Base-by-base conservation (phyloP, 1,140 invertebrate genomes). In the Platyura marginata region DNA sequence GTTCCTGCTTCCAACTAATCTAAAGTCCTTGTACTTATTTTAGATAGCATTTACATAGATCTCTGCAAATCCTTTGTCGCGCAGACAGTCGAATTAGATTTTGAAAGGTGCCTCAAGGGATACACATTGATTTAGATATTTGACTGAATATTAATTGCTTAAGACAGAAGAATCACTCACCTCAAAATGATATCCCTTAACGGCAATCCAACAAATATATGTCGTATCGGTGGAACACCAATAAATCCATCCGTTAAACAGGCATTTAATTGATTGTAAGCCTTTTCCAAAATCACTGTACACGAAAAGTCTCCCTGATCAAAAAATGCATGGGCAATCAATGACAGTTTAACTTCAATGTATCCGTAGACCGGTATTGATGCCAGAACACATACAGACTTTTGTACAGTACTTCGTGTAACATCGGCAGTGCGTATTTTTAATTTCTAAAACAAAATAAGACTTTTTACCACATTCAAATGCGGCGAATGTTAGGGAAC, bases 261-360 rank as follows among this genome's bases (percentile, higher is more conserved):
- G 48, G 74, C 74, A 64, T 93, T 93, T 3, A 98, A 66, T 65
- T 95, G 91, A 53, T 80, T 77, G 63, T 83, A 97, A 34, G 91
- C 92, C 59, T 97, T 88, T 56, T 91, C 76, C 39, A 98, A 66
- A 21, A 98, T 68, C 10, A 79, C 79, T n/a, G 85, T 80, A 61
- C 88, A 80, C 41, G 85, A 85, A 54, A 92, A 94, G 64, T 93
- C 88, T 23, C 84, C 83, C 65, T 96, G 87, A 47, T 93, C 78
- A 63, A 98, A 98, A 65, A 96, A 98, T 0, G 90, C 92, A 62
- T 93, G 79, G 1, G 94, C 96, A 46, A 98, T 96, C 2, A 98
- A 67, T 43, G 90, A 77, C 68, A 98, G 77, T 70, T 98, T 98
- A 1, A 93, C 82, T 65, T 91, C 87, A 49, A 95, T 81, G 40